Evolutionary conservation across 2,888 invertebrate species (phyloP), one percentile per base, ranked within the genome.

Genomic region (Acanthosoma haemorrhoidale): DNA sequence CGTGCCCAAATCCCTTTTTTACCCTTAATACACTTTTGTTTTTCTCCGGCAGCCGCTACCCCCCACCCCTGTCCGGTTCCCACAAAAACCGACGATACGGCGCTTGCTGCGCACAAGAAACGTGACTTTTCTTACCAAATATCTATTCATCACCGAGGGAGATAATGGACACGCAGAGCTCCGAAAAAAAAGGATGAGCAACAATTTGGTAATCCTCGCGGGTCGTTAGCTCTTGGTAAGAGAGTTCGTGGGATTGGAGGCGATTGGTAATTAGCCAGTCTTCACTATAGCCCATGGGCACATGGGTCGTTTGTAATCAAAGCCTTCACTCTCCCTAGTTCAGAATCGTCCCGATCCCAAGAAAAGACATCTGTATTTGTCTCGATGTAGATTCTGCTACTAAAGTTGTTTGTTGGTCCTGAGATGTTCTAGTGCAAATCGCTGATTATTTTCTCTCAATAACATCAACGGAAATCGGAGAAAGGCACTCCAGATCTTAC

Each of bases 51-150:
- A 15, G 41, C 32, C 11, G 21, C 34, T 11, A 6, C 60, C 59
- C 32, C 13, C 34, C 31, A 16, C 8, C 13, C 16, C 13, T n/a
- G 4, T 3, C 11, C 13, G 41, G 38, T 64, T 39, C 64, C 39
- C 38, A 38, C 64, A 39, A 41, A 38, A 59, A 59, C 15, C 59
- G 59, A 8, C 36, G 8, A 32, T 34, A 32, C 32, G 32, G 59
- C 34, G 31, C 31, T 59, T 32, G 11, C 11, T 15, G 13, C 31
- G 32, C 31, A 21, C 13, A 11, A 64, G 51, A 64, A 64, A 64
- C 64, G 64, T 64, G 64, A 64, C 64, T 31, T 64, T 64, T 64
- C 38, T 21, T 64, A 64, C 64, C 61, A 64, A 64, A 64, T 64
- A 64, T 64, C 64, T 64, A 64, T 64, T 64, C 39, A 64, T 64